Evolutionary conservation across 2,888 invertebrate species (phyloP).

Genomic region (Phragmatobia fuliginosa): DNA sequence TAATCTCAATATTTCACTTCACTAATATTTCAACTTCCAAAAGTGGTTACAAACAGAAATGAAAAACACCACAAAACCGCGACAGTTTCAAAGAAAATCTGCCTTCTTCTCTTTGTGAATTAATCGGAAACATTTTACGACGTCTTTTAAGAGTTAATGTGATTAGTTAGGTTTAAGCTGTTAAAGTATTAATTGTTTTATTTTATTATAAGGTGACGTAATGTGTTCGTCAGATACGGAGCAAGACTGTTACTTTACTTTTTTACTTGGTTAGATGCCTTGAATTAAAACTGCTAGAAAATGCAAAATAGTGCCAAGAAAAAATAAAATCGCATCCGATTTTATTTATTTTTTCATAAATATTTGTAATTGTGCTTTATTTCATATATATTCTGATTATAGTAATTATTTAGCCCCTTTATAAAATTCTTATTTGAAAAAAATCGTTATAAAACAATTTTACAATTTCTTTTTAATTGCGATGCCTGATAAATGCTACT

Average conservation of each 20-base stretch:
- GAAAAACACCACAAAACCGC: neutral
- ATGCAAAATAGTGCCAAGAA: no score
- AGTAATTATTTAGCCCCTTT: no score
- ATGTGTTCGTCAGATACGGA: neutral
- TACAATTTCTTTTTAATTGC: no score
- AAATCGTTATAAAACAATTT: no score
- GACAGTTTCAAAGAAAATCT: constrained; percentile 3
- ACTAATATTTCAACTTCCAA: neutral
- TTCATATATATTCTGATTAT: no score
- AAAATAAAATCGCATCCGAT: no score
- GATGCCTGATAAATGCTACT: no score
- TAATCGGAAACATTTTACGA: constrained; percentile 8
- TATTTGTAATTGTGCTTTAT: no score
- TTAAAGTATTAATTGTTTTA: constrained; percentile 7
- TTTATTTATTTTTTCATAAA: no score
- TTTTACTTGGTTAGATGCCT: neutral
- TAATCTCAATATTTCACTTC: neutral
- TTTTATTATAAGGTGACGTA: constrained; percentile 9
- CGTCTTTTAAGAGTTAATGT: neutral
- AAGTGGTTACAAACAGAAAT: constrained; percentile 1
- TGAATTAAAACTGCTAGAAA: no score
- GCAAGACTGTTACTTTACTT: neutral
- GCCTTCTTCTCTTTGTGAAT: constrained; percentile 4
- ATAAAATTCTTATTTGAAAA: no score
- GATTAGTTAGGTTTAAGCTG: constrained; percentile 9